Evolutionary conservation across 37 sponge, comb jelly and placozoan genomes (phyloP).

Genomic region (Dysidea cf. avara): DNA sequence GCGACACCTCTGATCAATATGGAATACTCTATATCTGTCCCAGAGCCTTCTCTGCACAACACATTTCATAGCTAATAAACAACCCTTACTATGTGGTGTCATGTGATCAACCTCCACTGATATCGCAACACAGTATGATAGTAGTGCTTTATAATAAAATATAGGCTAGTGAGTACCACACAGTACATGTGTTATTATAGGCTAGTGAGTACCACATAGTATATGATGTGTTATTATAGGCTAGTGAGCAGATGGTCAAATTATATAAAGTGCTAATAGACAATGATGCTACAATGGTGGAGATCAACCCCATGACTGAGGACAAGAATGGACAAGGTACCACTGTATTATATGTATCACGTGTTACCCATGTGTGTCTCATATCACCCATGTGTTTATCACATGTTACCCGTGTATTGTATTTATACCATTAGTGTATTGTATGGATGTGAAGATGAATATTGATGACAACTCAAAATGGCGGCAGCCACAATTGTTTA

Average conservation of each 20-base stretch:
- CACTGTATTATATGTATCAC: neutral
- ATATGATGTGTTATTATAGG: conserved; percentile 56
- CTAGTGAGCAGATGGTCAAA: conserved; percentile 76
- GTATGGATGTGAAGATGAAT: conserved; percentile 96
- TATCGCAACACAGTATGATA: too few species aligned
- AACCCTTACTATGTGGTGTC: too few species aligned
- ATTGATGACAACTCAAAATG: conserved; percentile 93
- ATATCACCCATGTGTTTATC: neutral
- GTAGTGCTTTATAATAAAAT: too few species aligned
- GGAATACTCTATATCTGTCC: too few species aligned
- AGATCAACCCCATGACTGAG: conserved; percentile 91
- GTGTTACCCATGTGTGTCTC: too few species aligned
- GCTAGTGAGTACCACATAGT: too few species aligned
- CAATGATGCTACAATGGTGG: conserved; percentile 80
- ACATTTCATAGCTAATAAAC: too few species aligned
- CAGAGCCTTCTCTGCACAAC: too few species aligned
- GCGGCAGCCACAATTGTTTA: conserved; percentile 75
- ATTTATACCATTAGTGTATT: conserved; percentile 58
- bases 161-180: too few species aligned
- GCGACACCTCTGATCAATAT: too few species aligned
- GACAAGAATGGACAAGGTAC: conserved; percentile 62
- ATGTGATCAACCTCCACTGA: too few species aligned
- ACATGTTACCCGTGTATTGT: neutral
- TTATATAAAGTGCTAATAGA: conserved; percentile 83
- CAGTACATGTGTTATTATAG: too few species aligned